Percentiles rank a stretch among this genome's conserved stretches.
phyloP scores from a whole-genome alignment of 2,888 invertebrate species.

The Tipula confusa region DNA sequence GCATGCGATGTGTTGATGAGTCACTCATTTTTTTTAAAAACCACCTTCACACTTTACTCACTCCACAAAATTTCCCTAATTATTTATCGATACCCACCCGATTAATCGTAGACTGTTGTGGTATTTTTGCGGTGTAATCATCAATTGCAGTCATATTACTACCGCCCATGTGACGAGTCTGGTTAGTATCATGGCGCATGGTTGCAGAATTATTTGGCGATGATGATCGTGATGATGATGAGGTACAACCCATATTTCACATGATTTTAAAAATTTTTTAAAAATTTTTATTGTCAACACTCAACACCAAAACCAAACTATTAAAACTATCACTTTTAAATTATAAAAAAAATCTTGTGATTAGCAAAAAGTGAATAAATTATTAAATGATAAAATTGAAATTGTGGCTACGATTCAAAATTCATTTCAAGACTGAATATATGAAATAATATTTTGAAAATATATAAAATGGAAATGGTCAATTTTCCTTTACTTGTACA shows the following conservation, averaged over 20 bases:
- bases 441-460: not conserved
- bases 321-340: not conserved
- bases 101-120: not conserved
- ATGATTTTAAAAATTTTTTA: not conserved
- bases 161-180: not conserved
- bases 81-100: not conserved
- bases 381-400: not conserved
- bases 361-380: not conserved
- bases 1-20: not conserved
- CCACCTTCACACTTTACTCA: not conserved
- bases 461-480: not conserved
- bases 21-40: not conserved
- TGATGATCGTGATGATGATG: not conserved
- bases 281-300: not conserved
- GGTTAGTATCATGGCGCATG: not conserved
- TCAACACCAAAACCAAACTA: not conserved
- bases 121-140: not conserved
- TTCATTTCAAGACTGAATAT: not conserved
- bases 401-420: not conserved
- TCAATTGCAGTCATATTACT: not conserved
- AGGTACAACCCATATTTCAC: not conserved
- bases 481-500: not conserved
- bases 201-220: not conserved
- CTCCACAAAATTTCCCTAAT: not conserved
- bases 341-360: not conserved